Evolutionary conservation across 2,888 invertebrate genomes (phyloP).

Genomic region (Scaptomyza tumidula): DNA sequence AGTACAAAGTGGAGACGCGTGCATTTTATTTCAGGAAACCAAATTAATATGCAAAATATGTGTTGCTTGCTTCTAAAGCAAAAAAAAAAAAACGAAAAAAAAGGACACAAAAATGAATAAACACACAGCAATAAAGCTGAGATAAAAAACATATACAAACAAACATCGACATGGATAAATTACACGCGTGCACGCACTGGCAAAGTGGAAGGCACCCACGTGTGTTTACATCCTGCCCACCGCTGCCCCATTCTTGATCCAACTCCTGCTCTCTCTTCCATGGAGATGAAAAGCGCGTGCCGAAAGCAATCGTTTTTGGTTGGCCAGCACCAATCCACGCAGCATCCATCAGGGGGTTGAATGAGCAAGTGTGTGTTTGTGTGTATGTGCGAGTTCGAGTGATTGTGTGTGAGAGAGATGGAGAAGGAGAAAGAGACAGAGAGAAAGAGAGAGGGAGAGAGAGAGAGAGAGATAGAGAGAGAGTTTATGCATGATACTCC

Average conservation of each 20-base stretch:
- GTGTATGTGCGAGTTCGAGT: conserved; percentile 1
- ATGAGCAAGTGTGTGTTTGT: conserved; percentile 6
- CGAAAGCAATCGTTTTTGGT: conserved; percentile 74
- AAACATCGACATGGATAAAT: conserved; percentile 48
- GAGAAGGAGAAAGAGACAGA: conserved; percentile 29
- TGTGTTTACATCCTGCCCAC: not conserved
- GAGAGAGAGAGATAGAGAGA: conserved; percentile 19
- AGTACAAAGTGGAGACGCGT: conserved; percentile 17
- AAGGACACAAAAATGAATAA: conserved; percentile 9
- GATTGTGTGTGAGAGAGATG: conserved; percentile 2
- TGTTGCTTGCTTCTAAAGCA: conserved; percentile 4
- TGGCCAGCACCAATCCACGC: conserved; percentile 63
- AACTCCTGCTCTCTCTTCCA: not conserved
- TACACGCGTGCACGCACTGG: conserved; percentile 24
- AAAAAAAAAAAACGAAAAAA: not conserved
- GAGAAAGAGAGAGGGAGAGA: conserved; percentile 28
- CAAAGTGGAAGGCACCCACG: conserved; percentile 17
- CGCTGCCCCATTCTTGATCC: conserved; percentile 10
- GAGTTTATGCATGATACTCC: conserved; percentile 29
- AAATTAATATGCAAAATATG: conserved; percentile 68
- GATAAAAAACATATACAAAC: conserved; percentile 2
- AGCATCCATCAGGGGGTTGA: conserved; percentile 69
- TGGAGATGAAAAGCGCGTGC: conserved; percentile 44
- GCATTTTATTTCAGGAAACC: conserved; percentile 18
- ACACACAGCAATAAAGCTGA: not conserved